Evolutionary conservation across 1,140 invertebrate genomes (phyloP), one percentile per base, ranked within the genome.

Genomic region (Bemisia tabaci): DNA sequence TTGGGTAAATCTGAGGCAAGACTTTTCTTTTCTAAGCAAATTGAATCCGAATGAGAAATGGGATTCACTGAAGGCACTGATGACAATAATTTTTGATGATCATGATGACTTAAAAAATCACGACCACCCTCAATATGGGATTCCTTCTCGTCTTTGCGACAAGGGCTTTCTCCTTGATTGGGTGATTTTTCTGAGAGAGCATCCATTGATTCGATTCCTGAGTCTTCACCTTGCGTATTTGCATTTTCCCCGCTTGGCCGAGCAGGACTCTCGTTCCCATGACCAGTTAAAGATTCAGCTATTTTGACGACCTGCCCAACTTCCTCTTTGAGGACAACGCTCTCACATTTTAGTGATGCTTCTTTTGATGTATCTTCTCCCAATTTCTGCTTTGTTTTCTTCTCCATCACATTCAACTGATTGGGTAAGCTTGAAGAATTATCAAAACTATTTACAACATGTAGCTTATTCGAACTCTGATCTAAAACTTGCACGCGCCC

Each of bases 161-260:
- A 74, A 22, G 82, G 82, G 70, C 81, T 82, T 72, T 84, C 83
- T 26, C 83, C 87, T 75, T 94, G 91, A 75, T 93, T 92, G 1
- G 91, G 92, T 69, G 90, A 92, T 74, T 95, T 95, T 73, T 95
- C 92, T 24, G 91, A 93, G 2, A 94, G 76, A 1, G 92, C 91
- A 74, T 95, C 92, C 91, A 94, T 93, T 2, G 90, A 93, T 75
- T 95, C 92, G 22, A 95, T 94, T 1, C 92, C 91, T 59, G 91
- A 93, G 77, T 94, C 92, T 76, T 95, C 92, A 23, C 91, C 91
- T 68, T 76, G 73, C 22, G 71, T 75, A 67, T 75, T 77, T 11
- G 73, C 74, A 64, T 74, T 73, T 66, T 78, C 70, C 23, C 33
- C 59, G 26, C 2, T 58, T 9, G 22, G 25, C 2, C 33, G 58